Conservation (phyloP, 2,888 invertebrate genomes). For the Graphium colonna region DNA sequence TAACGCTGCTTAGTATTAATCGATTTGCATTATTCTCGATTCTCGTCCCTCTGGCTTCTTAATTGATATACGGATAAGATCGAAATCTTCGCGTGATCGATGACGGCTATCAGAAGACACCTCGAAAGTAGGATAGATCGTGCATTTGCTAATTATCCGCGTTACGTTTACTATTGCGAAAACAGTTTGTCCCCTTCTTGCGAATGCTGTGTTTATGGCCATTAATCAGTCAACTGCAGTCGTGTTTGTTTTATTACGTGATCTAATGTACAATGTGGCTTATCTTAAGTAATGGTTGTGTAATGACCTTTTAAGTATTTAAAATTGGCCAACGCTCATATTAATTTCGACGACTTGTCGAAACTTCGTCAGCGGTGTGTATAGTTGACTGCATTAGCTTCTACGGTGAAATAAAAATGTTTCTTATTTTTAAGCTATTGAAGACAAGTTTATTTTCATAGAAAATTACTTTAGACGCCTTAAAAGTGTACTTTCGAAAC, state of each 20-base stretch:
- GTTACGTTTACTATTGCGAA: constrained; percentile 65
- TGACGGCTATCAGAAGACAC: constrained; percentile 60
- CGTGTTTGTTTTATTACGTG: constrained; percentile 61
- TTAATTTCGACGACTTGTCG: constrained; percentile 29
- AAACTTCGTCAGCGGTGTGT: constrained; percentile 19
- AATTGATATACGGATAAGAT: constrained; percentile 53
- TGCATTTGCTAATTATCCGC: constrained; percentile 70
- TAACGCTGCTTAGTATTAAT: constrained; percentile 3
- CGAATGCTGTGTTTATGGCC: constrained; percentile 60
- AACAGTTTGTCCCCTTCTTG: constrained; percentile 63
- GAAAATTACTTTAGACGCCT: too few species aligned
- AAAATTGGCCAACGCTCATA: constrained; percentile 50
- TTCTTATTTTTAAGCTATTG: too few species aligned
- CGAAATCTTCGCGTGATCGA: constrained; percentile 64
- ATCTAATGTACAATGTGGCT: constrained; percentile 52
- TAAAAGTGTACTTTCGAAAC: too few species aligned
- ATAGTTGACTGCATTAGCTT: too few species aligned
- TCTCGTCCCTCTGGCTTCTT: constrained; percentile 30
- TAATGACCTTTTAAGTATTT: constrained; percentile 56
- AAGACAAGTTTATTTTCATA: too few species aligned
- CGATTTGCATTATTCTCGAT: constrained; percentile 29
- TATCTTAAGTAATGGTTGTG: constrained; percentile 57
- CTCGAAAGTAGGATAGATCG: constrained; percentile 69
- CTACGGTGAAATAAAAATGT: too few species aligned
- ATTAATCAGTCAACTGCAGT: constrained; percentile 56